Evolutionary conservation across 2,113 vertebrate species (phyloP).

Genomic region (Zosterops japonicus): DNA sequence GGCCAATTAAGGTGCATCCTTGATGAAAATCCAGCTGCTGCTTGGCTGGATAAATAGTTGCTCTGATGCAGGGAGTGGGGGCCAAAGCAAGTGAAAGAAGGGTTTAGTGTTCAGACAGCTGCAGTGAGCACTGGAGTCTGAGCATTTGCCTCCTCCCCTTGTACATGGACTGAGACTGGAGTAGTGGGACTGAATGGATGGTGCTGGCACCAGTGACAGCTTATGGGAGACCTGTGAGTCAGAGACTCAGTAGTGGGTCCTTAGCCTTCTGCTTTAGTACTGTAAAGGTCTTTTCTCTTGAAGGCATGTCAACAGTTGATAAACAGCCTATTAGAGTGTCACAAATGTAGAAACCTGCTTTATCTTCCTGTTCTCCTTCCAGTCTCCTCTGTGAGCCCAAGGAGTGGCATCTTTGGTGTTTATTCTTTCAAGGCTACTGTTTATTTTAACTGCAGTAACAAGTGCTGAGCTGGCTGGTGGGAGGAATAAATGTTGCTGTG

Average conservation of each 20-base stretch:
- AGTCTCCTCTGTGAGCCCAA: neutral
- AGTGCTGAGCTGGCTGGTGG: neutral
- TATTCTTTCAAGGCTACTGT: neutral
- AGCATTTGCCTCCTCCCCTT: neutral
- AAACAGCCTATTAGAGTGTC: neutral
- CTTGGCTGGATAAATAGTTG: neutral
- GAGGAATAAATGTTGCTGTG: neutral
- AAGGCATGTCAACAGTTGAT: neutral
- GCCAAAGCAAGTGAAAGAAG: neutral
- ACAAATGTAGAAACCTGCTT: neutral
- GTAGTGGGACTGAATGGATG: accelerated
- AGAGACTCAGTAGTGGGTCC: accelerated
- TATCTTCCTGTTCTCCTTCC: neutral
- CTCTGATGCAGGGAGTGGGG: neutral
- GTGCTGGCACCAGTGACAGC: neutral
- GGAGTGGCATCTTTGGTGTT: neutral
- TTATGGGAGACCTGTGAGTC: neutral
- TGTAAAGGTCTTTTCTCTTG: neutral
- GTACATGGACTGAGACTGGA: neutral
- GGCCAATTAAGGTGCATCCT: conserved; percentile 46
- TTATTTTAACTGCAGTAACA: neutral
- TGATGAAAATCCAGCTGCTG: conserved; percentile 1
- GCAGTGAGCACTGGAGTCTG: neutral
- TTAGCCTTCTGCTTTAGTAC: neutral
- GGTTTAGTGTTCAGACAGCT: neutral